These are phyloP conservation scores for Cantharis flavilabris DNA, from an alignment of 2,888 invertebrate species.

Conservation along the genomic window DNA sequence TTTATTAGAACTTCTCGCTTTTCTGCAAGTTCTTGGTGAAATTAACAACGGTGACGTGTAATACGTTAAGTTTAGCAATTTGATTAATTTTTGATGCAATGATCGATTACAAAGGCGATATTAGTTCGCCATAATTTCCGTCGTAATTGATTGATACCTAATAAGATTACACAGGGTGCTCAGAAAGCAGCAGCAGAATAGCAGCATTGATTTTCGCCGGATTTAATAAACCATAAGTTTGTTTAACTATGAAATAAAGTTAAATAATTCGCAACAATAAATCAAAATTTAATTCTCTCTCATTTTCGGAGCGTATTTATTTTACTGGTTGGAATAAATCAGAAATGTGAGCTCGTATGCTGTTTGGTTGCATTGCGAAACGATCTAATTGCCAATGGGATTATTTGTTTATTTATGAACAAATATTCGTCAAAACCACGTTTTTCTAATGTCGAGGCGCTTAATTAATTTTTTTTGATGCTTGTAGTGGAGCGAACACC, in stretches of 20 bases:
- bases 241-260: neutral
- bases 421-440: constrained; percentile 18
- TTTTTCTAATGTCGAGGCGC: neutral
- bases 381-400: constrained; percentile 23
- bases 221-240: neutral
- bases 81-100: neutral
- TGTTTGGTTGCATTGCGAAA: constrained; percentile 17
- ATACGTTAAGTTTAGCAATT: neutral
- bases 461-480: neutral
- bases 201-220: neutral
- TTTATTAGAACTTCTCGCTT: neutral
- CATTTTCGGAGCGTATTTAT: constrained; percentile 19
- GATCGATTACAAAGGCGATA: neutral
- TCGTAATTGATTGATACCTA: neutral
- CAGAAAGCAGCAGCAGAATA: neutral
- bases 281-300: constrained; percentile 21
- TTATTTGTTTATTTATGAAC: constrained; percentile 24
- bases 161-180: neutral
- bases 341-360: constrained; percentile 9
- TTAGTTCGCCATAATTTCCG: neutral
- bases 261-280: constrained; percentile 6
- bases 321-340: constrained; percentile 20
- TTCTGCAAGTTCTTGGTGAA: neutral
- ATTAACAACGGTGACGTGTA: neutral
- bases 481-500: neutral